Base-by-base conservation (phyloP, 2,113 vertebrate species). In the Podarcis cretensis region DNA sequence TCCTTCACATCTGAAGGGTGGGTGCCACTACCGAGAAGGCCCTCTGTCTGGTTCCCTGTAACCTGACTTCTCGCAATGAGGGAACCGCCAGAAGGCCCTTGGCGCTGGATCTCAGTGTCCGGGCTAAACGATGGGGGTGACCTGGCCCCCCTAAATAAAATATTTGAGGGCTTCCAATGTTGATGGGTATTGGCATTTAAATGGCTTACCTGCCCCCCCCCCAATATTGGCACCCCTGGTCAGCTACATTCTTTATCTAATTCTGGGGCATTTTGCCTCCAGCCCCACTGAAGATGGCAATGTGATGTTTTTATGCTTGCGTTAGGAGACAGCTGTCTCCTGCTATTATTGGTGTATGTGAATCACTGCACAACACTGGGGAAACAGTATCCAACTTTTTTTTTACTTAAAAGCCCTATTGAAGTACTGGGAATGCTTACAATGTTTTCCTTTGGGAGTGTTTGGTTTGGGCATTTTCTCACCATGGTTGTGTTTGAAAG, bases 161-260 rank as follows among this genome's bases (percentile, higher is more conserved):
- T 43, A 43, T 43, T 43, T 43, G 43, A 43, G 43, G 43, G 48
- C 48, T 54, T 54, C 48, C 48, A 10, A 12, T 12, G 10, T 54
- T 54, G 48, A 54, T 12, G 48, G 48, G 48, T 54, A 54, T 48
- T 48, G 43, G 1, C 43, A 12, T 54, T 54, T 10, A 54, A 54
- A 54, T 54, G 48, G 48, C 9, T 54, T 54, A 54, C 48, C 48
- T 54, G 48, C 48, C 48, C 48, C 48, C 9, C 48, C 48, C 48
- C 9, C 48, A 54, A 12, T 54, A 54, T 54, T 74, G n/a, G 16
- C 71, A 6, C 13, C 16, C 32, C 16, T 18, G 18, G n/a, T 74
- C n/a, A 20, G 4, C 71, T n/a, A 63, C 35, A 85, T 83, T 25
- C 87, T 80, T 87, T 59, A 35, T 74, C 48, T 91, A 87, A 87